Conservation (phyloP, 1,140 invertebrate species). For the Drosophila seguyi region DNA sequence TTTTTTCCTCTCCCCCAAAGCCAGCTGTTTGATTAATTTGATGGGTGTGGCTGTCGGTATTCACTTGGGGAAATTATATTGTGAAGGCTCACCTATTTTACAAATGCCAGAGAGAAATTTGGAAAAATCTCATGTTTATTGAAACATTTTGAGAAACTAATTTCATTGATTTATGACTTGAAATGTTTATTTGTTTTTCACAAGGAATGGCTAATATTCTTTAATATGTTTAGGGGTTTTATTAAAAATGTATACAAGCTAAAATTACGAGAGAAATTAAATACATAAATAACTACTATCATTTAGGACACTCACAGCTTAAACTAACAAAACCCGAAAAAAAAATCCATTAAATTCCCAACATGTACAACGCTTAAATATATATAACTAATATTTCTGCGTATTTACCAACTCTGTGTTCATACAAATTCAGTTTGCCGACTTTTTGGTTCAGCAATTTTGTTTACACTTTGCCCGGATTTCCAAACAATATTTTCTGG, state of each 20-base stretch:
- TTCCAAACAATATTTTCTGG: conserved; percentile 26
- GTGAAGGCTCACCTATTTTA: neutral
- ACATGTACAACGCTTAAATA: conserved; percentile 10
- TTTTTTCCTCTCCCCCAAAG: neutral
- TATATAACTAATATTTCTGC: conserved; percentile 10
- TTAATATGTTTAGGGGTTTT: no score
- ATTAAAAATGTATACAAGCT: neutral
- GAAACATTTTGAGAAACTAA: neutral
- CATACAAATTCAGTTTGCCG: conserved; percentile 12
- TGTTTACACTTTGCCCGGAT: conserved; percentile 43
- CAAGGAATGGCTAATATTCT: neutral
- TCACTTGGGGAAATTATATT: conserved; percentile 30
- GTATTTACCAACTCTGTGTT: conserved; percentile 16
- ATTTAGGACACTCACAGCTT: neutral
- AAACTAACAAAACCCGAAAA: neutral
- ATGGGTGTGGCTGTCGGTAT: conserved; percentile 39
- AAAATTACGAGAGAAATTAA: no score
- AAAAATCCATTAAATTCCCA: conserved; percentile 16
- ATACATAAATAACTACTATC: neutral
- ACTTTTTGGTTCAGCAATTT: conserved; percentile 37
- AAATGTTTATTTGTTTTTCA: neutral
- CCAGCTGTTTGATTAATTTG: conserved; percentile 47
- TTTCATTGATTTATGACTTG: neutral
- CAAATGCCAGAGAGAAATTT: conserved; percentile 1
- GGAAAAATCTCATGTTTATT: neutral